These are phyloP conservation scores for Gambusia holbrooki DNA, from an alignment of 2,113 vertebrate genomes.

Conservation along the genomic window DNA sequence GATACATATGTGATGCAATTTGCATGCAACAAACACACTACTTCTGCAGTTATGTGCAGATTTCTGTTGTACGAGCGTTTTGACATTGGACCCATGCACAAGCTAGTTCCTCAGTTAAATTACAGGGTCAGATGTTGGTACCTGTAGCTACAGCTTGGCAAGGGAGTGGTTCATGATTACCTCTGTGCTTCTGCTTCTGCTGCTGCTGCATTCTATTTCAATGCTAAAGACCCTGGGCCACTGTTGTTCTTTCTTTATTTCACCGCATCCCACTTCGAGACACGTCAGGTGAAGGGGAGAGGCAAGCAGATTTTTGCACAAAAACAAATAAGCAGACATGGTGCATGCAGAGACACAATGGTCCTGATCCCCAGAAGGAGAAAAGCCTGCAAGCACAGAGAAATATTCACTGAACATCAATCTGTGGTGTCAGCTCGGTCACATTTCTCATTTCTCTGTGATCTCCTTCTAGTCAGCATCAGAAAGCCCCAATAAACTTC, in stretches of 20 bases:
- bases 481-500: not conserved
- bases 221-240: conserved; percentile 36
- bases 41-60: not conserved
- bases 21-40: conserved; percentile 3
- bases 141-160: conserved; percentile 30
- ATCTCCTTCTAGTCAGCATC: not conserved
- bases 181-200: conserved; percentile 42
- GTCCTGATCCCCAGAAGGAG: not conserved
- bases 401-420: conserved; percentile 20
- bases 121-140: conserved; percentile 43
- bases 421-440: conserved; percentile 44
- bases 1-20: conserved; percentile 3
- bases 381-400: not conserved
- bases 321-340: conserved; percentile 11
- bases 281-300: not conserved
- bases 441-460: conserved; percentile 27
- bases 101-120: conserved; percentile 11
- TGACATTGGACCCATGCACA: not conserved
- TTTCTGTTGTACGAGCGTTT: conserved; percentile 4
- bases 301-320: not conserved
- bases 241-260: not conserved
- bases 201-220: conserved; percentile 34
- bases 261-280: conserved; percentile 7
- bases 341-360: not conserved
- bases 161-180: conserved; percentile 57